phyloP scores from a whole-genome alignment of 2,888 invertebrate species.

The Pecten maximus region DNA sequence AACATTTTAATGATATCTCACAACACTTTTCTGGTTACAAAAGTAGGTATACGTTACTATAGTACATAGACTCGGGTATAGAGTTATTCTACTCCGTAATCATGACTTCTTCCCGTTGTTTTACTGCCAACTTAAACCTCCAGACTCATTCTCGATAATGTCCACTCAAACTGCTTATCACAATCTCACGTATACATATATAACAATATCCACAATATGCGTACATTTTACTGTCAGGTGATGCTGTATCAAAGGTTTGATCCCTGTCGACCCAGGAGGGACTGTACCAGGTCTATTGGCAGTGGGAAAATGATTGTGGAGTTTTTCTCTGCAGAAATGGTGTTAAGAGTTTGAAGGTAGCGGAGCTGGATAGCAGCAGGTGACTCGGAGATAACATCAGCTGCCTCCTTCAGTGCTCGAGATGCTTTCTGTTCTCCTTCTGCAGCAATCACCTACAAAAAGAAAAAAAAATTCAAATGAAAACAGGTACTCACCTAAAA shows the following conservation, averaged over 20 bases:
- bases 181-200: background rate
- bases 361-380: constrained; percentile 90
- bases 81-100: background rate
- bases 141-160: background rate
- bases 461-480: background rate
- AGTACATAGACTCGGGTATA: background rate
- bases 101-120: background rate
- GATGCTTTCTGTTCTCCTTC: constrained; percentile 86
- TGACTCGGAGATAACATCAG: constrained; percentile 91
- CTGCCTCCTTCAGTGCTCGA: constrained; percentile 92
- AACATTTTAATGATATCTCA: background rate
- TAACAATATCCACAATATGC: background rate
- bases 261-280: background rate
- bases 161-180: background rate
- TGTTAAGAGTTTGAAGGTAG: constrained; percentile 80
- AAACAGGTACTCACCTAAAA: background rate
- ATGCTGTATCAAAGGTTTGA: background rate
- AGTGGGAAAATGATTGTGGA: constrained; percentile 81
- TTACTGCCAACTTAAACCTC: background rate
- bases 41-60: background rate
- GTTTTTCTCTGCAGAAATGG: constrained; percentile 81
- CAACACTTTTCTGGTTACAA: background rate
- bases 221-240: background rate
- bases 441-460: constrained; percentile 83
- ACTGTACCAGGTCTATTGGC: constrained; percentile 74